Evolutionary conservation across 2,888 invertebrate genomes (phyloP).

Genomic region (Reticulitermes lucifugus): DNA sequence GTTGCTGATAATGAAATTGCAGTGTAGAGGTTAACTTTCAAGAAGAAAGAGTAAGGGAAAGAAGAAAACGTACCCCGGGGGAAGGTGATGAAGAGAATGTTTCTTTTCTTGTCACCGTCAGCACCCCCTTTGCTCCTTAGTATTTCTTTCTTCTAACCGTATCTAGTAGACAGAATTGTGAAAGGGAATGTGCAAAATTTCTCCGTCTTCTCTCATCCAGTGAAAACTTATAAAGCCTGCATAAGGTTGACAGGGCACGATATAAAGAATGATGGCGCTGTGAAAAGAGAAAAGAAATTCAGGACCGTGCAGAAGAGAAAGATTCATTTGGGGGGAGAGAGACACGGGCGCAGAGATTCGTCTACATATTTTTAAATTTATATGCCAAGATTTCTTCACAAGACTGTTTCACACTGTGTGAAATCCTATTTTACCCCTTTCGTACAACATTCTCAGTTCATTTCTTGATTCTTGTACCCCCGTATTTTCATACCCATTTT

Average conservation of each 20-base stretch:
- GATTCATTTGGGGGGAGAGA: slow-evolving; percentile 32
- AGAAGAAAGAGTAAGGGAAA: neutral
- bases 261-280: slow-evolving; percentile 30
- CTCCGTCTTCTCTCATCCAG: neutral
- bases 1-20: slow-evolving; percentile 34
- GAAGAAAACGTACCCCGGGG: neutral
- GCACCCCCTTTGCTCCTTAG: neutral
- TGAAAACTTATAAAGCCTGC: slow-evolving; percentile 22
- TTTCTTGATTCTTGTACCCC: slow-evolving; percentile 14
- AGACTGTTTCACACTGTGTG: neutral
- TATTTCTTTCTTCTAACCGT: slow-evolving; percentile 19
- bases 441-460: neutral
- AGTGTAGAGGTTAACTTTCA: slow-evolving; percentile 22
- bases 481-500: slow-evolving; percentile 17
- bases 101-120: slow-evolving; percentile 22
- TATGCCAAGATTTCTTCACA: slow-evolving; percentile 11
- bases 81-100: slow-evolving; percentile 28
- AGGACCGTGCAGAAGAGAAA: neutral
- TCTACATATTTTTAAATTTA: slow-evolving; percentile 34
- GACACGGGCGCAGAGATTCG: slow-evolving; percentile 15
- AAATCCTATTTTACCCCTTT: neutral
- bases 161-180: neutral
- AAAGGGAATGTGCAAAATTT: slow-evolving; percentile 17
- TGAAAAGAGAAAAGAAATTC: slow-evolving; percentile 3
- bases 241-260: slow-evolving; percentile 18